Percentiles rank a stretch among this genome's conserved stretches.
Evolutionary conservation across 2,113 vertebrate genomes (phyloP).

Genomic region (Heterochromis multidens): DNA sequence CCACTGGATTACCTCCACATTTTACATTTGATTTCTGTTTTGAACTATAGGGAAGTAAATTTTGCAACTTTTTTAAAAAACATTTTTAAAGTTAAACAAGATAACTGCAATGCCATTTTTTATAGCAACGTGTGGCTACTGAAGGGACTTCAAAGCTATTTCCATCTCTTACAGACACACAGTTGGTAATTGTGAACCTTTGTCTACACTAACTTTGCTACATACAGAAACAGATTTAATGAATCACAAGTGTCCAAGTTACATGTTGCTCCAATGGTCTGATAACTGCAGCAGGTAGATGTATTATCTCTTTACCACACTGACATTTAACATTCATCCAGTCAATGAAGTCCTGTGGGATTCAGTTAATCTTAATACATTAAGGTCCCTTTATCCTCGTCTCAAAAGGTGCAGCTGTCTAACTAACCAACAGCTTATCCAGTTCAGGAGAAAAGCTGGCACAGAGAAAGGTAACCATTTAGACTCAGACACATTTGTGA

Average conservation of each 20-base stretch:
- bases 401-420: too few species aligned
- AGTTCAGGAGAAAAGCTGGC: too few species aligned
- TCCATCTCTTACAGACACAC: not conserved
- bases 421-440: too few species aligned
- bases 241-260: not conserved
- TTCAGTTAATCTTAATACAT: too few species aligned
- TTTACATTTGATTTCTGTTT: not conserved
- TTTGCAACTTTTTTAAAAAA: too few species aligned
- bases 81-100: not conserved
- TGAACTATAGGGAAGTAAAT: too few species aligned
- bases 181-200: not conserved
- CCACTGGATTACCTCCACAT: too few species aligned
- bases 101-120: not conserved
- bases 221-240: not conserved
- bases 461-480: too few species aligned
- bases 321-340: too few species aligned
- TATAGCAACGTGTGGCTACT: not conserved
- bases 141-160: not conserved
- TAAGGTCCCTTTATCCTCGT: too few species aligned
- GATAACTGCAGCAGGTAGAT: not conserved
- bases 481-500: too few species aligned
- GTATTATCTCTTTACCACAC: not conserved
- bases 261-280: not conserved
- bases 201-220: not conserved
- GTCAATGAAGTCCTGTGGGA: too few species aligned